A percentile compares a stretch with the other conserved stretches of the same genome.
Conservation (phyloP, 2,113 vertebrate species). For the Peromyscus maniculatus region DNA sequence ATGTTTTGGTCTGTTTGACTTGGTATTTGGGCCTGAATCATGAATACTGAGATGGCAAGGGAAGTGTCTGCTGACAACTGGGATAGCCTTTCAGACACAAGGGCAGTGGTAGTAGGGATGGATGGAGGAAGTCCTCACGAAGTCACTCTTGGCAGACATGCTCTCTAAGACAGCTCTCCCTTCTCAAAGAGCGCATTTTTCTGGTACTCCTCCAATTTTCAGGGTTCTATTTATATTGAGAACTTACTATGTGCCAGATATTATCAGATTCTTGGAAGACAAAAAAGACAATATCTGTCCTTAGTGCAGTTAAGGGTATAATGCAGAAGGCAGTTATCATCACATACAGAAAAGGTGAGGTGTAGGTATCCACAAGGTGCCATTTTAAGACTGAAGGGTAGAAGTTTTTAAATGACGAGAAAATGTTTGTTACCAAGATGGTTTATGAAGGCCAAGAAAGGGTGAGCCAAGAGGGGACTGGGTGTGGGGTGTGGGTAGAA, state of each 20-base stretch:
- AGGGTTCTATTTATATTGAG: slow-evolving; percentile 60
- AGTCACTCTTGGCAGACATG: not conserved
- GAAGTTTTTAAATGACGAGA: not conserved
- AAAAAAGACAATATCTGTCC: not conserved
- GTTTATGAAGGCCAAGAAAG: slow-evolving; percentile 11
- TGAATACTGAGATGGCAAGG: slow-evolving; percentile 9
- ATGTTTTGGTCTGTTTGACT: not conserved
- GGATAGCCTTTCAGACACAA: not conserved
- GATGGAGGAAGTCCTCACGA: slow-evolving; percentile 24
- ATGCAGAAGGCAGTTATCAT: not conserved
- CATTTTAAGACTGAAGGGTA: not conserved
- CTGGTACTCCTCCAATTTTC: slow-evolving; percentile 49
- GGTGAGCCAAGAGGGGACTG: slow-evolving; percentile 6
- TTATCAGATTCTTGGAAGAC: slow-evolving; percentile 54
- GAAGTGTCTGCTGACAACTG: slow-evolving; percentile 1
- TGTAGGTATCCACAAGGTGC: not conserved
- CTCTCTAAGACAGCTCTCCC: slow-evolving; percentile 11
- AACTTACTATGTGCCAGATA: slow-evolving; percentile 31
- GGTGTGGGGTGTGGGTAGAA: not conserved
- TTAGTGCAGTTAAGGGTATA: slow-evolving; percentile 16
- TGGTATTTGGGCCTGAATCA: not conserved
- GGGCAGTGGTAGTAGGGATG: not conserved
- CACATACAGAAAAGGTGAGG: not conserved
- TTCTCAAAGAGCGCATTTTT: slow-evolving; percentile 23
- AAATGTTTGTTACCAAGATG: not conserved